Conservation (phyloP, 2,797 vertebrate species). For the Lophotriccus pileatus region DNA sequence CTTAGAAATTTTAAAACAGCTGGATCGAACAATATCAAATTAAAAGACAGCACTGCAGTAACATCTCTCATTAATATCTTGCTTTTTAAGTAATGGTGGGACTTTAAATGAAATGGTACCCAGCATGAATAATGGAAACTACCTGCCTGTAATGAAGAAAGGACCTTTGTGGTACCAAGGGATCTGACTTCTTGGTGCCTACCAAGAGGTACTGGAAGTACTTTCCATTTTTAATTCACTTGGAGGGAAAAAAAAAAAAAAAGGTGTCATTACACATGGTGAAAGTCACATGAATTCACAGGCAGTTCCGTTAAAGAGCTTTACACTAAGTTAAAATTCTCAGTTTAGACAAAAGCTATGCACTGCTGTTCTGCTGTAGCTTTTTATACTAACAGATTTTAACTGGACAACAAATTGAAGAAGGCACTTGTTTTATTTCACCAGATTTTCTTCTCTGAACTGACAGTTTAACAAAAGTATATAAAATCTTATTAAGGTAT, state of each 20-base stretch:
- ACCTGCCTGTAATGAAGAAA: slow-evolving; percentile 23
- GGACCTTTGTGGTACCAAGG: not conserved
- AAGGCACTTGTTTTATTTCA: not conserved
- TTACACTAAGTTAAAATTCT: not conserved
- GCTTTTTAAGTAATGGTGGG: slow-evolving; percentile 2
- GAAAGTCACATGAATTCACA: not conserved
- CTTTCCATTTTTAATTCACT: slow-evolving; percentile 49
- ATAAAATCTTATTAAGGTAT: not conserved
- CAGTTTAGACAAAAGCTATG: not conserved
- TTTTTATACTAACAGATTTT: not conserved
- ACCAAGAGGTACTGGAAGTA: slow-evolving; percentile 37
- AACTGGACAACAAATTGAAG: not conserved
- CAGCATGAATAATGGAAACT: slow-evolving; percentile 2
- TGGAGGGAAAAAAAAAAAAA: not conserved
- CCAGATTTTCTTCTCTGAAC: not conserved
- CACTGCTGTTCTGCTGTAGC: not conserved
- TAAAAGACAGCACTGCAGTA: slow-evolving; percentile 28
- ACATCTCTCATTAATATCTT: slow-evolving; percentile 26
- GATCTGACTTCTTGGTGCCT: slow-evolving; percentile 40
- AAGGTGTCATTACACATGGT: not conserved
- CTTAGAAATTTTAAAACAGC: slow-evolving; percentile 26
- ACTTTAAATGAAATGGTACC: not conserved
- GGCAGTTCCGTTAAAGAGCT: not conserved
- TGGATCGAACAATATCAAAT: slow-evolving; percentile 20
- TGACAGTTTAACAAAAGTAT: not conserved